Evolutionary conservation across 2,113 vertebrate species (phyloP).

Genomic region (Mus musculus): DNA sequence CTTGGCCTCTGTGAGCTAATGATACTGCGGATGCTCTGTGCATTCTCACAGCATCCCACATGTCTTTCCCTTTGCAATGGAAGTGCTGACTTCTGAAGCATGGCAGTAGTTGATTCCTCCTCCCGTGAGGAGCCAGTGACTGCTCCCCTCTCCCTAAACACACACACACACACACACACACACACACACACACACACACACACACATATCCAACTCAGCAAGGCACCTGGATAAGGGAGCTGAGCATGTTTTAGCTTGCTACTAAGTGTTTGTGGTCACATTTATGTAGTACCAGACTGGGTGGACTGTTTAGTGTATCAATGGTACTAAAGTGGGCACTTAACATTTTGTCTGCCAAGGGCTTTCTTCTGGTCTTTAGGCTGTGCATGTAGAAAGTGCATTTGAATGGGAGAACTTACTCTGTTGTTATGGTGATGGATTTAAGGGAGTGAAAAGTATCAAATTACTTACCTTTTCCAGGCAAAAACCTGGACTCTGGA

Average conservation of each 20-base stretch:
- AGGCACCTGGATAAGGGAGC: background rate
- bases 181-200: too few relatives aligned
- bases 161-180: too few relatives aligned
- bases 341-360: background rate
- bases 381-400: slow-evolving; percentile 51
- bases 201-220: background rate
- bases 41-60: background rate
- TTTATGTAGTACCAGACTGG: background rate
- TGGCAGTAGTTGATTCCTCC: background rate
- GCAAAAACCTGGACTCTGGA: too few relatives aligned
- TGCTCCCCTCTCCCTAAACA: too few relatives aligned
- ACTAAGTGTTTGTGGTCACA: background rate
- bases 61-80: background rate
- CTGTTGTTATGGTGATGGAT: slow-evolving; percentile 74
- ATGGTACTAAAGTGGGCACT: slow-evolving; percentile 15
- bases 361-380: background rate
- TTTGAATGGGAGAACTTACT: slow-evolving; percentile 29
- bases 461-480: slow-evolving; percentile 78
- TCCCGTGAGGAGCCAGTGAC: background rate
- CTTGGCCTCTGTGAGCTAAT: background rate
- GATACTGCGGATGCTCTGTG: too few relatives aligned
- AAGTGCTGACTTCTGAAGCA: background rate
- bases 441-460: slow-evolving; percentile 77
- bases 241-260: background rate
- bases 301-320: background rate